phyloP scores from a whole-genome alignment of 2,888 invertebrate species.

The Acrobasis consociella region DNA sequence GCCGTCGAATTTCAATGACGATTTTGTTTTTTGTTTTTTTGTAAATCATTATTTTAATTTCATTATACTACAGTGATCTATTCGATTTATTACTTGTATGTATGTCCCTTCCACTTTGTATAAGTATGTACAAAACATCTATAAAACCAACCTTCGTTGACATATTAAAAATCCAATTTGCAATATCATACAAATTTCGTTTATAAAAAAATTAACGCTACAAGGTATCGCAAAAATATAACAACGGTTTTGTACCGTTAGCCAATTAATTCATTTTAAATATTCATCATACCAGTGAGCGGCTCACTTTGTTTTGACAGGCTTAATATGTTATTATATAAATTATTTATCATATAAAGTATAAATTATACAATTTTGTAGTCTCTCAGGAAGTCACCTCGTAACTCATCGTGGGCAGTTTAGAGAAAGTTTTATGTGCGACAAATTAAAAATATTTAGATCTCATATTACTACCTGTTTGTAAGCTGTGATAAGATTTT shows the following conservation, averaged over 20 bases:
- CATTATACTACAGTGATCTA: too few species aligned
- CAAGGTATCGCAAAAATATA: background rate
- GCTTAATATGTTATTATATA: constrained; percentile 9
- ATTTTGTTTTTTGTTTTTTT: too few species aligned
- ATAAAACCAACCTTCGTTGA: too few species aligned
- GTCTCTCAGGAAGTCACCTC: constrained; percentile 4
- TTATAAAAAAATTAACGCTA: too few species aligned
- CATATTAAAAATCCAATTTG: too few species aligned
- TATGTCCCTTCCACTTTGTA: too few species aligned
- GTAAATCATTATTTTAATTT: too few species aligned
- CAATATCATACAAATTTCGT: too few species aligned
- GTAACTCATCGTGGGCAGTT: constrained; percentile 5
- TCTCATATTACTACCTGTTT: constrained; percentile 3
- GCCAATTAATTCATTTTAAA: background rate
- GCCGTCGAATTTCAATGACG: too few species aligned
- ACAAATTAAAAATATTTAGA: constrained; percentile 10
- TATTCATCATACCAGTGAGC: constrained; percentile 1
- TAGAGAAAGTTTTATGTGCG: constrained; percentile 9
- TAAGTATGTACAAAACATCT: too few species aligned
- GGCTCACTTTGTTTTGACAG: constrained; percentile 17
- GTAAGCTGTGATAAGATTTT: background rate
- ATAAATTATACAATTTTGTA: constrained; percentile 13
- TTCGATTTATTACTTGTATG: too few species aligned
- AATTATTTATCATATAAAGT: constrained; percentile 8
- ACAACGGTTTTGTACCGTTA: background rate